A percentile compares a stretch with the other conserved stretches of the same genome.
Evolutionary conservation across 2,797 vertebrate genomes (phyloP).

Genomic region (Channa striata): DNA sequence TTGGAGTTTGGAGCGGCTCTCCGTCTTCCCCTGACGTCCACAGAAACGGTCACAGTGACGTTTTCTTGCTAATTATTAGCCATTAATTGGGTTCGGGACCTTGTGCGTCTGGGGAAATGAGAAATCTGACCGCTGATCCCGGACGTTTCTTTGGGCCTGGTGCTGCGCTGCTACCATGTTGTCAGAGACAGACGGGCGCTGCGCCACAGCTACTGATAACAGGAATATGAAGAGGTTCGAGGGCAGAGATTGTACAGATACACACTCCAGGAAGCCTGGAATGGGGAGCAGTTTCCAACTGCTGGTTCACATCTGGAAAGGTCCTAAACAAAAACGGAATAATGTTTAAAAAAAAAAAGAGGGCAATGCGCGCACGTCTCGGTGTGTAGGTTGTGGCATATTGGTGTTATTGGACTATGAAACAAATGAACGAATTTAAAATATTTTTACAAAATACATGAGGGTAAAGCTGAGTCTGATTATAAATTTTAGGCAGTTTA

Average conservation of each 20-base stretch:
- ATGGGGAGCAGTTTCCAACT: neutral
- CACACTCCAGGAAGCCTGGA: constrained; percentile 36
- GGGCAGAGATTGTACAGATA: constrained; percentile 43
- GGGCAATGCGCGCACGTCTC: neutral
- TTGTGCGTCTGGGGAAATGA: constrained; percentile 86
- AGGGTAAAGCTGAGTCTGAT: neutral
- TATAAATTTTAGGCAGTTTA: neutral
- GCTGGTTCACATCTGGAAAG: constrained; percentile 26
- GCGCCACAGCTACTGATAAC: constrained; percentile 55
- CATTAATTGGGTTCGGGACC: constrained; percentile 96
- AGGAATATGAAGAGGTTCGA: constrained; percentile 62
- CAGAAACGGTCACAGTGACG: constrained; percentile 73
- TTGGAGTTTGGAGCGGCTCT: constrained; percentile 36
- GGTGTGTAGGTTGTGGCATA: no score
- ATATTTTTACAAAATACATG: neutral
- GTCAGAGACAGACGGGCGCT: constrained; percentile 67
- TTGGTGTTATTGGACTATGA: neutral
- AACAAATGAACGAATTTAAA: neutral
- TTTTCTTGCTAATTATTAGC: constrained; percentile 90
- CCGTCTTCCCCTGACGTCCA: constrained; percentile 66
- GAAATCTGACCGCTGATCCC: constrained; percentile 87
- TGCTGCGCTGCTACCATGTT: constrained; percentile 71
- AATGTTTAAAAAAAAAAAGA: neutral
- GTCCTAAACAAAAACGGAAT: neutral
- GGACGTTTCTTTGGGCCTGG: constrained; percentile 69